Conservation (phyloP, 1,140 invertebrate genomes). For the Brachionus calyciflorus region DNA sequence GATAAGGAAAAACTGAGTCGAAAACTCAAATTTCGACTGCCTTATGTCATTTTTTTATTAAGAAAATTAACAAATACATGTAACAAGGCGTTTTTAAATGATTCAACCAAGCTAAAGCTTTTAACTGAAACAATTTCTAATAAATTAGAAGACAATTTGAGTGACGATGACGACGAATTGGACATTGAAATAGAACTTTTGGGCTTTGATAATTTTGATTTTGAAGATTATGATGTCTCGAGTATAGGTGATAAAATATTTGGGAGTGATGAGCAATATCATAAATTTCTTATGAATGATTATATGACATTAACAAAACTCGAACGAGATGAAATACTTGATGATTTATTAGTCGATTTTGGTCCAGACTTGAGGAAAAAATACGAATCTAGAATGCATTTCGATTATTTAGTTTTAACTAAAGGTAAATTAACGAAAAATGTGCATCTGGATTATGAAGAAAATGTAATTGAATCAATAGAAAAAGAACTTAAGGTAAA, state of each 20-base stretch:
- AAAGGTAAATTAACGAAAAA: not conserved
- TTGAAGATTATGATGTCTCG: slow-evolving; percentile 10
- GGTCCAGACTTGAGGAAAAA: not conserved
- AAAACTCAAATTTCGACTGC: not conserved
- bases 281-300: not conserved
- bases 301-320: not conserved
- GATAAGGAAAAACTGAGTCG: too few relatives aligned
- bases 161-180: not conserved
- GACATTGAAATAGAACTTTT: slow-evolving; percentile 10
- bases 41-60: not conserved
- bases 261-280: not conserved
- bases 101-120: not conserved
- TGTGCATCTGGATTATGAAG: not conserved
- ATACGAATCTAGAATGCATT: not conserved
- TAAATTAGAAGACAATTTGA: not conserved
- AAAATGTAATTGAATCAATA: slow-evolving; percentile 13
- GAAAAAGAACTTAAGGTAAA: slow-evolving; percentile 28
- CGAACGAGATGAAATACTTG: not conserved
- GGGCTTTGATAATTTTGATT: slow-evolving; percentile 19
- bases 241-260: not conserved
- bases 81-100: slow-evolving; percentile 11
- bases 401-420: not conserved
- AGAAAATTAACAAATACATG: slow-evolving; percentile 15
- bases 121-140: not conserved
- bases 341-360: not conserved